These are phyloP conservation scores for Drosophila paracracens DNA, from an alignment of 2,888 invertebrate genomes.

Conservation along the genomic window DNA sequence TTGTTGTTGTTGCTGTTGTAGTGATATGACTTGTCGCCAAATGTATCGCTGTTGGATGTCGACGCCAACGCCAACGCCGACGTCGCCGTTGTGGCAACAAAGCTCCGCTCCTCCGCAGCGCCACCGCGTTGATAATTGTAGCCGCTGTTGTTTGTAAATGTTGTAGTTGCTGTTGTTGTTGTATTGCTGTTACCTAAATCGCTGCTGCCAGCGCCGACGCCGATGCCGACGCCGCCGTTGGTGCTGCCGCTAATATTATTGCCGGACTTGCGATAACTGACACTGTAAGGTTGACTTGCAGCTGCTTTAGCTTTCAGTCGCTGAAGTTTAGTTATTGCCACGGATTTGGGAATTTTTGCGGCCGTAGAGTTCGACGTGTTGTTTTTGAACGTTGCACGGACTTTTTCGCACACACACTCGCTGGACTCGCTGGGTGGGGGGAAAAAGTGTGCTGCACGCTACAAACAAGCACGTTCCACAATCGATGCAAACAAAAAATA, in stretches of 20 bases:
- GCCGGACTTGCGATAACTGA: constrained; percentile 70
- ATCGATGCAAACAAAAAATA: constrained; percentile 56
- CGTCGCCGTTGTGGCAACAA: constrained; percentile 74
- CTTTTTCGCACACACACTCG: constrained; percentile 59
- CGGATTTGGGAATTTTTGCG: constrained; percentile 83
- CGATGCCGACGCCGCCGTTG: constrained; percentile 26
- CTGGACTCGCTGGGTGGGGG: constrained; percentile 47
- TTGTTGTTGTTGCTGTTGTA: constrained; percentile 56
- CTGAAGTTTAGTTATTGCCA: constrained; percentile 81
- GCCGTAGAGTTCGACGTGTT: constrained; percentile 67
- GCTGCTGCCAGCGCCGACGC: constrained; percentile 36
- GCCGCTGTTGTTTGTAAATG: constrained; percentile 63
- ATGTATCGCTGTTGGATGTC: constrained; percentile 50
- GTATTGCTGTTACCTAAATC: constrained; percentile 30
- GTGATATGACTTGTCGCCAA: constrained; percentile 72
- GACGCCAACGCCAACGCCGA: constrained; percentile 69
- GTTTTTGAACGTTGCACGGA: constrained; percentile 62
- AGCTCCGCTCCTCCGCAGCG: constrained; percentile 77
- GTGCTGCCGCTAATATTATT: constrained; percentile 34
- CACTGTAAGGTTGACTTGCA: constrained; percentile 78
- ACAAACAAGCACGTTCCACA: constrained; percentile 58
- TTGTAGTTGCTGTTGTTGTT: constrained; percentile 2
- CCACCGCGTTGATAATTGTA: constrained; percentile 82
- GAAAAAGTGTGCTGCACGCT: constrained; percentile 79
- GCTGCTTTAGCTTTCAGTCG: constrained; percentile 83